phyloP scores from a whole-genome alignment of 2,888 invertebrate genomes.

The Cetonia aurata region DNA sequence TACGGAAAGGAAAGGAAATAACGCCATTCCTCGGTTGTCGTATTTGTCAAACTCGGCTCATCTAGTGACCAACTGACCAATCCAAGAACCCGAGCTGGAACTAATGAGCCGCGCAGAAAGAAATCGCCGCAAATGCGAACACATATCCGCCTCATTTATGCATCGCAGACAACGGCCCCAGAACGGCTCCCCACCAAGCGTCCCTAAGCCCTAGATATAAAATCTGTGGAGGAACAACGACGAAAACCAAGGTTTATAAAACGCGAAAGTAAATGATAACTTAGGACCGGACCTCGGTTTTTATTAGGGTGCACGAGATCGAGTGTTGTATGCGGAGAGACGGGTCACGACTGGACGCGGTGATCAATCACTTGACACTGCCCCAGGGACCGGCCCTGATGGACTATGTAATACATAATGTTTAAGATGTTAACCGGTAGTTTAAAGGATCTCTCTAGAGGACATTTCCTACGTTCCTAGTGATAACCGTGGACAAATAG shows the following conservation, averaged over 20 bases:
- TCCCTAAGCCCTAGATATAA: neutral
- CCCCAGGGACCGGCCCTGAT: constrained; percentile 55
- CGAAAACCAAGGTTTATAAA: constrained; percentile 60
- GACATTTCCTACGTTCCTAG: constrained; percentile 57
- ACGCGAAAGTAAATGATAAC: constrained; percentile 62
- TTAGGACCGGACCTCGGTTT: constrained; percentile 54
- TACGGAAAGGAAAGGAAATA: constrained; percentile 58
- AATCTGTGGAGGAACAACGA: neutral
- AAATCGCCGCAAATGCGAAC: constrained; percentile 65
- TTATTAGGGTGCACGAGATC: constrained; percentile 59
- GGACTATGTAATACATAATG: constrained; percentile 65
- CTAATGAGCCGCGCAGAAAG: constrained; percentile 63
- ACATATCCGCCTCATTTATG: constrained; percentile 64
- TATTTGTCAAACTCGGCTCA: constrained; percentile 64
- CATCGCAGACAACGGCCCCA: constrained; percentile 61
- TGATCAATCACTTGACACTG: constrained; percentile 66
- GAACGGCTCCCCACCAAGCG: constrained; percentile 41
- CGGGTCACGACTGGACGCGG: constrained; percentile 60
- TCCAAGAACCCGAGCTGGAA: constrained; percentile 52
- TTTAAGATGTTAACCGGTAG: constrained; percentile 67
- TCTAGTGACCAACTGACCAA: constrained; percentile 65
- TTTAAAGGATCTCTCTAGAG: constrained; percentile 64
- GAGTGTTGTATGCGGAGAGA: constrained; percentile 49
- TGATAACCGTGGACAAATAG: constrained; percentile 56
- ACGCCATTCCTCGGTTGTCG: constrained; percentile 52